phyloP scores from a whole-genome alignment of 1,140 invertebrate genomes.

The Scaptomyza pallida region DNA sequence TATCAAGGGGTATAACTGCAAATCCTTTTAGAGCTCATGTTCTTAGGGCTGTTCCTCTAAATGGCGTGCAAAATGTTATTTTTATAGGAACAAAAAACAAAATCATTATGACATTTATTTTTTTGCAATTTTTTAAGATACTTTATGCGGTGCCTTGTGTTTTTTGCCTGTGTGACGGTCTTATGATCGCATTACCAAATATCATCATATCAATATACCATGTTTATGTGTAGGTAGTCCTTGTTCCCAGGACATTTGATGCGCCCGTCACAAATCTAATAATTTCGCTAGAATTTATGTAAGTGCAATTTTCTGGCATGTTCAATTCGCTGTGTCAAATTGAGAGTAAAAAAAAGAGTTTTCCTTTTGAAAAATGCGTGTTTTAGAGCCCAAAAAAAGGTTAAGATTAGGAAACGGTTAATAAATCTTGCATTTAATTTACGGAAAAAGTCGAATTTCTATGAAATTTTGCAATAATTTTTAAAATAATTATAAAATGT shows the following conservation, averaged over 20 bases:
- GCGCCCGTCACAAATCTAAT: slow-evolving; percentile 39
- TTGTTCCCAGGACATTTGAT: slow-evolving; percentile 52
- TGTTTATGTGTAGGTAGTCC: background rate
- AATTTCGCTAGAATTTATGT: slow-evolving; percentile 54
- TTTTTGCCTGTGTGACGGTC: slow-evolving; percentile 61
- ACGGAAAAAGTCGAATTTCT: too few species aligned
- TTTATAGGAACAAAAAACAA: slow-evolving; percentile 42
- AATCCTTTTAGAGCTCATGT: slow-evolving; percentile 19
- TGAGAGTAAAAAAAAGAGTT: slow-evolving; percentile 29
- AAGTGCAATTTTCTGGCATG: slow-evolving; percentile 29
- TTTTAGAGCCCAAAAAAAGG: background rate
- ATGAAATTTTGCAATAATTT: too few species aligned
- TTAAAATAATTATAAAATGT: too few species aligned
- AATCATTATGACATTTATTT: slow-evolving; percentile 64
- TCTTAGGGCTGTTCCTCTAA: slow-evolving; percentile 58
- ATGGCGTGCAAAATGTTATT: slow-evolving; percentile 75
- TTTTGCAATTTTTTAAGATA: slow-evolving; percentile 43
- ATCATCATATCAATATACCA: slow-evolving; percentile 17
- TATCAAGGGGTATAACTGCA: slow-evolving; percentile 49
- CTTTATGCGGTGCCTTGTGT: slow-evolving; percentile 70
- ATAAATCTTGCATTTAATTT: background rate
- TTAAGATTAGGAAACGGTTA: too few species aligned
- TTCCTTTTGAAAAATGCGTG: background rate
- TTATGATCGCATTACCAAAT: slow-evolving; percentile 71
- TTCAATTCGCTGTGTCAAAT: slow-evolving; percentile 31